phyloP scores from a whole-genome alignment of 1,140 invertebrate genomes.

The Centruroides sculpturatus region DNA sequence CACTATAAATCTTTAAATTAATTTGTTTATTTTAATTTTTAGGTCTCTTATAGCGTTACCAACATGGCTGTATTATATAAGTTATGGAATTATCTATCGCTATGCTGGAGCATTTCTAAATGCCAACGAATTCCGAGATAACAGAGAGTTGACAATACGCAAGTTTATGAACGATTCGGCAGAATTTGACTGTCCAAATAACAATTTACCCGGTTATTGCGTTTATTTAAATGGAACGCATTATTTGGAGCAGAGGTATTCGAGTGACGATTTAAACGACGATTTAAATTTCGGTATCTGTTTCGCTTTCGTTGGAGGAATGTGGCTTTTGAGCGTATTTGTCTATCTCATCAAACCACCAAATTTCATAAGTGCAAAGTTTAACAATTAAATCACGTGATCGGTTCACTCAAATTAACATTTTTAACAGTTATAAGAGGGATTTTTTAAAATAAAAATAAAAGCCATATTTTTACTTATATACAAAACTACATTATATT shows the following conservation, averaged over 20 bases:
- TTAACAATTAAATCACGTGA: slow-evolving; percentile 47
- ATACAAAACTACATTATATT: no score
- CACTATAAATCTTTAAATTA: no score
- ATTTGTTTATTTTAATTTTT: neutral
- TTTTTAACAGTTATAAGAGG: no score
- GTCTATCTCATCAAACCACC: slow-evolving; percentile 72
- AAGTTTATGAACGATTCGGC: slow-evolving; percentile 9
- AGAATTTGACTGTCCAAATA: slow-evolving; percentile 6
- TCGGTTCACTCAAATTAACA: no score
- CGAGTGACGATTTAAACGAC: slow-evolving; percentile 36
- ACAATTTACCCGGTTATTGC: slow-evolving; percentile 39
- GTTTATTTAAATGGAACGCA: slow-evolving; percentile 52
- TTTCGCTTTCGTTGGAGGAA: slow-evolving; percentile 61
- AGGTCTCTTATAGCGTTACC: slow-evolving; percentile 41
- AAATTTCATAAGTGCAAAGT: slow-evolving; percentile 73
- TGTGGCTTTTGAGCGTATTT: slow-evolving; percentile 66
- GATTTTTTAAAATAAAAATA: no score
- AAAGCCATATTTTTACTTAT: no score
- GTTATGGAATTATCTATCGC: slow-evolving; percentile 56
- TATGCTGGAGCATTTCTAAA: slow-evolving; percentile 45
- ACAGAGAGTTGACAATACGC: slow-evolving; percentile 10
- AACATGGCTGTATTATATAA: slow-evolving; percentile 62
- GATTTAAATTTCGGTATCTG: slow-evolving; percentile 66
- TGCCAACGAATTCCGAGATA: slow-evolving; percentile 42
- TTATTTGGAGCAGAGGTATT: slow-evolving; percentile 53